Base-by-base conservation (phyloP, 2,797 vertebrate genomes). In the Malacoctenus gilli region DNA sequence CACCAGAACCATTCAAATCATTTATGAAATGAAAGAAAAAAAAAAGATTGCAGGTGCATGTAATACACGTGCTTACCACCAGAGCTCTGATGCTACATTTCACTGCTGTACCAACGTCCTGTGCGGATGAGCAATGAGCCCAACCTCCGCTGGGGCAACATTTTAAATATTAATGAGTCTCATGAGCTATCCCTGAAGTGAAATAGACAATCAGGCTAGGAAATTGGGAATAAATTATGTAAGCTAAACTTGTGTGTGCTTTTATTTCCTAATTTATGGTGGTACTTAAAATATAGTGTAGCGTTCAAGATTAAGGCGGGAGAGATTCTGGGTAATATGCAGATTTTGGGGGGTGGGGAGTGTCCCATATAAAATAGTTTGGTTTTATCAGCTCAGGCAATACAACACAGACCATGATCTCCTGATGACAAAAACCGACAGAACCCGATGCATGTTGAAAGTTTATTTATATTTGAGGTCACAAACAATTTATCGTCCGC, bases 81-180 rank as follows among this genome's bases (percentile, higher is more conserved):
- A n/a, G n/a, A n/a, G n/a, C n/a, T n/a, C n/a, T n/a, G n/a, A n/a
- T n/a, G n/a, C n/a, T n/a, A n/a, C n/a, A n/a, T 62, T 71, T 66
- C 59, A 82, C 75, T 72, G 72, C 56, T 44, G 48, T 62, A 40
- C 64, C 71, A 55, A 37, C 77, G 80, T 82, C 68, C 78, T 82
- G 54, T 23, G 21, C 25, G 18, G 52, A 81, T 85, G 80, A 85
- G 68, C 59, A 79, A 85, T 82, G 76, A 75, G 48, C 68, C 57
- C 38, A 32, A 65, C 75, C 69, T 78, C 55, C 62, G 64, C 56
- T 69, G 61, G 65, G 54, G 50, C 52, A 84, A 75, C 61, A 68
- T 85, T 75, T 82, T 37, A 87, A 84, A 85, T 86, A 80, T 83
- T 44, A 68, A 82, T 84, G 70, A 12, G 7, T 85, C 74, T 84